phyloP scores from a whole-genome alignment of 2,113 vertebrate genomes.

The Grallaria varia region DNA sequence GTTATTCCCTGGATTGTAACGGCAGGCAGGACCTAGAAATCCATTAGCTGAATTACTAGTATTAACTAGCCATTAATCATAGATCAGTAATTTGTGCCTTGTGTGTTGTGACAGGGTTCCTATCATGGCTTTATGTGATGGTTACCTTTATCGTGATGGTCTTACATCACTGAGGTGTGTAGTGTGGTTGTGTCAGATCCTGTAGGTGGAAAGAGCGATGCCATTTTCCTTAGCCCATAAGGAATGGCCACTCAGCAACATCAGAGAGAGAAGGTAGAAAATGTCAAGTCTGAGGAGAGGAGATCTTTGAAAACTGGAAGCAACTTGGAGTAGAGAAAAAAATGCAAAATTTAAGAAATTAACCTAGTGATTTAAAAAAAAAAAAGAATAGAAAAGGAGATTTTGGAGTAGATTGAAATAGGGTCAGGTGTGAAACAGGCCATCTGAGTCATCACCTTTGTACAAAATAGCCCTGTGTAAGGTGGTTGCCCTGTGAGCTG shows the following conservation, averaged over 20 bases:
- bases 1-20: background rate
- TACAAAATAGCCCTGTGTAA: background rate
- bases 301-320: background rate
- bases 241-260: background rate
- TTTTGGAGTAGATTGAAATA: background rate
- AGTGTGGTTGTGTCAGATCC: background rate
- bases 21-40: background rate
- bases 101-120: background rate
- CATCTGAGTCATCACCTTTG: background rate
- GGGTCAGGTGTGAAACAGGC: background rate
- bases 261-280: background rate
- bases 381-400: background rate
- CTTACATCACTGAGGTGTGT: background rate
- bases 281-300: background rate
- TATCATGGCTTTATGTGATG: accelerated
- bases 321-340: background rate
- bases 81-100: background rate
- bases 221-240: background rate
- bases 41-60: background rate
- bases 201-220: background rate
- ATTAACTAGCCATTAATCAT: background rate
- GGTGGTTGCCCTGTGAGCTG: background rate
- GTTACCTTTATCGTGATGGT: background rate
- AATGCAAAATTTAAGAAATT: background rate
- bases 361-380: background rate